Conservation (phyloP, 2,888 invertebrate species). For the Pseudanteris insignis region DNA sequence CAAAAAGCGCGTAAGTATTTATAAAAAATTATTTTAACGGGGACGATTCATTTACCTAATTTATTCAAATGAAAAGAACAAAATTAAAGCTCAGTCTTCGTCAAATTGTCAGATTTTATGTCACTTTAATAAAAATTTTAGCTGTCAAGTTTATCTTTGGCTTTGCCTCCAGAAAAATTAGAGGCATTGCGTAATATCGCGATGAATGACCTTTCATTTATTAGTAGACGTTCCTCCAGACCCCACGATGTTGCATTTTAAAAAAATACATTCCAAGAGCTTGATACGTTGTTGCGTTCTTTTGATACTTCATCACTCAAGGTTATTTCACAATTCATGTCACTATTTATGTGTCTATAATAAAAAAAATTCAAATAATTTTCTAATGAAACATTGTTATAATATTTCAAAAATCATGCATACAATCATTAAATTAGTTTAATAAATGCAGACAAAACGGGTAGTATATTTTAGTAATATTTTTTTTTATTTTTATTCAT, state of each 20-base stretch:
- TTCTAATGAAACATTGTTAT: neutral
- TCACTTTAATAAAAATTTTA: constrained; percentile 49
- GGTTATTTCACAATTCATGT: constrained; percentile 49
- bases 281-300: constrained; percentile 67
- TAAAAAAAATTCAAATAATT: constrained; percentile 2
- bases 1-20: too few relatives aligned
- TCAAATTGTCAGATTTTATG: constrained; percentile 16
- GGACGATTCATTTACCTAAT: too few relatives aligned
- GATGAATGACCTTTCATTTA: constrained; percentile 52
- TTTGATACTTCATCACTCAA: constrained; percentile 55
- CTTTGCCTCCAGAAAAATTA: constrained; percentile 39
- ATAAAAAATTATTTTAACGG: too few relatives aligned
- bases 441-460: neutral
- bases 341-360: constrained; percentile 53
- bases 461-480: neutral
- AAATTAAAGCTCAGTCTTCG: constrained; percentile 48
- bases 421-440: neutral
- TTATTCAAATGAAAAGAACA: neutral
- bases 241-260: constrained; percentile 58
- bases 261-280: constrained; percentile 69
- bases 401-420: neutral
- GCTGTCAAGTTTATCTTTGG: constrained; percentile 46
- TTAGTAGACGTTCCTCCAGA: constrained; percentile 58
- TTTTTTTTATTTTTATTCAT: too few relatives aligned
- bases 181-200: constrained; percentile 5